Conservation (phyloP, 1,140 invertebrate genomes). For the Drosophila melanica region DNA sequence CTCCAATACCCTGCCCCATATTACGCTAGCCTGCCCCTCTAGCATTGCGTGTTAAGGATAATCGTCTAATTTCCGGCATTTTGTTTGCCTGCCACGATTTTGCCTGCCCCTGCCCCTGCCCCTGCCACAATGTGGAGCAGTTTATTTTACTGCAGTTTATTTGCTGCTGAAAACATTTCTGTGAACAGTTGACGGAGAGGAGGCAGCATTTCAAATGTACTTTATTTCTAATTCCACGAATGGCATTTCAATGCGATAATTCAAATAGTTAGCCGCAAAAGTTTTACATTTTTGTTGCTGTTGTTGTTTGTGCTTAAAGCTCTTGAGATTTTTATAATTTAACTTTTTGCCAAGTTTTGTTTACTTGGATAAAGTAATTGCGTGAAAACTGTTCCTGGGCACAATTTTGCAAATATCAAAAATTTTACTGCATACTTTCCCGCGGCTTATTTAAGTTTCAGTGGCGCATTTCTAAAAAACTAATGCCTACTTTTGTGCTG, state of each 20-base stretch:
- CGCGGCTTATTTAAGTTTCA: conserved; percentile 12
- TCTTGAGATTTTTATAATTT: neutral
- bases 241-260: conserved; percentile 24
- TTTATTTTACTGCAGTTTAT: conserved; percentile 25
- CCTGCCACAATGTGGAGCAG: neutral
- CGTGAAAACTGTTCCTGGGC: conserved; percentile 17
- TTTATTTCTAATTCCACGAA: conserved; percentile 25
- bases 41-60: conserved; percentile 32
- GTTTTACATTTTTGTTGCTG: conserved; percentile 4
- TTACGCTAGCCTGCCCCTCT: neutral
- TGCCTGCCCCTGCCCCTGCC: neutral
- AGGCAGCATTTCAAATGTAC: conserved; percentile 5
- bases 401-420: neutral
- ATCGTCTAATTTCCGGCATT: conserved; percentile 71
- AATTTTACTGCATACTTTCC: conserved; percentile 3
- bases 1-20: neutral
- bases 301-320: neutral
- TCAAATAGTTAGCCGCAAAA: conserved; percentile 20
- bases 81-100: conserved; percentile 39
- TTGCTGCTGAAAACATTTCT: conserved; percentile 32
- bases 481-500: conserved; percentile 26
- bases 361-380: neutral
- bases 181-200: too few relatives aligned
- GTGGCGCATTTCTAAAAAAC: neutral
- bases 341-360: conserved; percentile 2